Conservation (phyloP, 2,888 invertebrate species). For the Cistogaster globosa region DNA sequence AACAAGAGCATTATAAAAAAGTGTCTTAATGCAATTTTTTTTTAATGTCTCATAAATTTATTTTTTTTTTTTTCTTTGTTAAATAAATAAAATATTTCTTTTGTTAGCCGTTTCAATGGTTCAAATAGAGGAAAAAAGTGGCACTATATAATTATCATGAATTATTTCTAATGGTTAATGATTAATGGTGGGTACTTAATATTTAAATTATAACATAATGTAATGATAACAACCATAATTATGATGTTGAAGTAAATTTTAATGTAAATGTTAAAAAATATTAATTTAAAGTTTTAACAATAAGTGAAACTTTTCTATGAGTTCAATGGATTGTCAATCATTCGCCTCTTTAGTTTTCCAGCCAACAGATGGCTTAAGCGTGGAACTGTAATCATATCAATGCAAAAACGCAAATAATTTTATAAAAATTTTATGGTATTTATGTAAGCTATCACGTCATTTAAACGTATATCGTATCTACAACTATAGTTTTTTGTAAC, state of each 20-base stretch:
- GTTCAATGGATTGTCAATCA: no score
- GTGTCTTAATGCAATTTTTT: slow-evolving; percentile 54
- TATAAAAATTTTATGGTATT: no score
- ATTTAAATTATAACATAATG: slow-evolving; percentile 10
- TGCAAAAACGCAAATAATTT: no score
- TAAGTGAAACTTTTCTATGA: no score
- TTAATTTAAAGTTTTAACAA: no score
- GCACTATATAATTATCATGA: background rate
- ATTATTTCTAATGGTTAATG: slow-evolving; percentile 7
- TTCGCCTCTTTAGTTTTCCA: no score
- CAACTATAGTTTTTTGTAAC: no score
- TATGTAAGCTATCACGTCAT: no score
- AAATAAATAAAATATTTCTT: slow-evolving; percentile 39
- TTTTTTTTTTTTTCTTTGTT: slow-evolving; percentile 20
- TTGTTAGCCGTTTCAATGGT: slow-evolving; percentile 6
- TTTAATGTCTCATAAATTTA: slow-evolving; percentile 4
- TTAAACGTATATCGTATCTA: no score
- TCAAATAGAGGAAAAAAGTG: background rate
- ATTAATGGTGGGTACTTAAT: slow-evolving; percentile 37
- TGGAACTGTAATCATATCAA: no score
- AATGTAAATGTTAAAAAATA: no score
- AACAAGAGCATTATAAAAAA: slow-evolving; percentile 8
- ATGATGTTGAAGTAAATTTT: background rate
- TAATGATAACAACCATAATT: slow-evolving; percentile 7
- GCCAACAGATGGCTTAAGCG: no score